Evolutionary conservation across 2,888 invertebrate genomes (phyloP), one percentile per base, ranked within the genome.

Genomic region (Oligia latruncula): DNA sequence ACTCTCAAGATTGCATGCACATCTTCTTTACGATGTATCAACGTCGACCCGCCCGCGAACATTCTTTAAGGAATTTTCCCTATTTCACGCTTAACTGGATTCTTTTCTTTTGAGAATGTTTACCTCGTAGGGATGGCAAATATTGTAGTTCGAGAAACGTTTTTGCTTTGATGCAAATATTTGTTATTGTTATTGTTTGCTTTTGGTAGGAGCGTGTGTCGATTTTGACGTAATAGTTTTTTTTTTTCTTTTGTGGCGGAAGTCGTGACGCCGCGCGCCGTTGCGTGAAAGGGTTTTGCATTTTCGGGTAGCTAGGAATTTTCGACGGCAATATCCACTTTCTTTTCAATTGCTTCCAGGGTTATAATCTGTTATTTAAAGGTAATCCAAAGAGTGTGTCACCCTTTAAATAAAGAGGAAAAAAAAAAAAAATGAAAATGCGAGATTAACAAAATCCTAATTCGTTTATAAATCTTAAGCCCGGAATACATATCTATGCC

Each of bases 41-140:
- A 91, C 82, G 90, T 91, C 90, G 81, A 74, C 74, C 86, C 80
- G 40, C 77, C 78, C 74, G n/a, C 79, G 71, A 80, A 86, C 83
- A 85, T 88, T 90, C 85, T 89, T 77, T 83, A 87, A 90, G 86
- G 90, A 89, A 91, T 90, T 89, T 89, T 89, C 88, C 90, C 89
- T 84, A 90, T 90, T 90, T 90, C 87, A 90, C 90, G 91, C 81
- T 87, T 68, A 87, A 89, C 90, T 90, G 84, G 58, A 83, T 83
- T 83, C 87, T 77, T 87, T 90, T 90, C 86, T 88, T 88, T 84
- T 71, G 87, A 86, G 68, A 77, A 78, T 90, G 83, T 90, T 89
- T 88, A 85, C 89, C 78, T 90, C 71, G 77, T 80, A 79, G 74
- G 68, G 72, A 67, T 46, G 71, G 66, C 81, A 89, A 87, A 90